Evolutionary conservation across 2,113 vertebrate species (phyloP), one percentile per base, ranked within the genome.

Genomic region (Megatriorchis doriae): DNA sequence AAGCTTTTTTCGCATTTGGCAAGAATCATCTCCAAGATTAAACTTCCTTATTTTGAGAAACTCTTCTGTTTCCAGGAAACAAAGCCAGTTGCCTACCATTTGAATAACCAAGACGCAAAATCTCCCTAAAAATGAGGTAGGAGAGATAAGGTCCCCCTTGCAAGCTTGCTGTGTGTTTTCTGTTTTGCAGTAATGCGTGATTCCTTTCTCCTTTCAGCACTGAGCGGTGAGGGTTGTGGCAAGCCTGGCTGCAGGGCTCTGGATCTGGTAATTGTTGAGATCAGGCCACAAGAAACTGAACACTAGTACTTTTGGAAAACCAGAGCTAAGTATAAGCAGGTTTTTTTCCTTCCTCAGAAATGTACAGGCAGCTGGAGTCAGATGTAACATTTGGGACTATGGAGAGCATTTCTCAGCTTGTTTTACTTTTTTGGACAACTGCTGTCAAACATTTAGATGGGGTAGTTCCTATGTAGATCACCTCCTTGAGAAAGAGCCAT

Each of bases 181-280:
- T 29, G 58, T 16, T 40, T 25, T 45, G 47, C 29, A 16, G 47
- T 5, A 40, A 38, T 3, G 4, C 2, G 2, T 1, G 8, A 25
- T 45, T 61, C 62, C 47, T 29, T 50, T 58, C 43, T 50, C 19
- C 56, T 14, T 13, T 13, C 18, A 11, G 56, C 47, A 4, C 55
- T 0, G 3, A 55, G 52, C 3, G 2, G 29, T 5, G 77, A 15
- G 27, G 32, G 36, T 12, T 17, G 8, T 0, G 87, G 58, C 45
- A 19, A 38, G 22, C 43, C 21, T 5, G 8, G 11, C 43, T 27
- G 43, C 36, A 18, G 36, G 52, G 7, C 45, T 38, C 61, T 38
- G 61, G 26, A 1, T 32, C 17, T 58, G 58, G 25, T 26, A 2
- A 4, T 9, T 7, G 11, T 22, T 32, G 59, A 50, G 59, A 43